Conservation (phyloP, 1,140 invertebrate species). For the Ceratina japonica region DNA sequence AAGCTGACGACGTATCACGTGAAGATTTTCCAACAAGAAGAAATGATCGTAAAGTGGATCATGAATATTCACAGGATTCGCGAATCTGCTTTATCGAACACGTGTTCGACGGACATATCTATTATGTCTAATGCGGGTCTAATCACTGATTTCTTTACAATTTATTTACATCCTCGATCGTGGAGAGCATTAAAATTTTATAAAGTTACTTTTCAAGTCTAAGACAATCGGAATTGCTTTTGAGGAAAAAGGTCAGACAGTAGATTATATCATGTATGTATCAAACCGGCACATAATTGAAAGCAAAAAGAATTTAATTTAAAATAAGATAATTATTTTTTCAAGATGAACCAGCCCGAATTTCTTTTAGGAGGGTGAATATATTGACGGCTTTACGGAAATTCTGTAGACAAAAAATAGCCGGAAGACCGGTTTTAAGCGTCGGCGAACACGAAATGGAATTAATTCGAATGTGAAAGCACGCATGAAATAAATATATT, state of each 20-base stretch:
- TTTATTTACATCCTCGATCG: conserved; percentile 28
- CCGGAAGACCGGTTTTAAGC: not conserved
- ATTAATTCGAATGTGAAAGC: not conserved
- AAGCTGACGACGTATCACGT: conserved; percentile 44
- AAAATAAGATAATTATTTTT: too few species aligned
- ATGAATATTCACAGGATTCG: conserved; percentile 39
- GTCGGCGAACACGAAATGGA: not conserved
- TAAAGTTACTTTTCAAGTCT: conserved; percentile 32
- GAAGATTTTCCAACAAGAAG: conserved; percentile 35
- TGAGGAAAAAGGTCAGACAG: conserved; percentile 34
- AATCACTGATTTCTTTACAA: conserved; percentile 7
- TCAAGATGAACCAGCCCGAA: too few species aligned
- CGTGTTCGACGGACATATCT: not conserved
- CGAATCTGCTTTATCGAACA: not conserved
- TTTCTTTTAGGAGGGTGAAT: too few species aligned
- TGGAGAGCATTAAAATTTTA: not conserved
- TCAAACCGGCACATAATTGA: not conserved
- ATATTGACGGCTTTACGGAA: too few species aligned
- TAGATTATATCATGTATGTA: conserved; percentile 7
- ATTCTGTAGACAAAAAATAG: not conserved
- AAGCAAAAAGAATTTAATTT: too few species aligned
- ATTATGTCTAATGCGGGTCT: not conserved
- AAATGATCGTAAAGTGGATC: conserved; percentile 34
- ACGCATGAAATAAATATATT: not conserved
- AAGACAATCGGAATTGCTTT: not conserved